phyloP scores from a whole-genome alignment of 2,888 invertebrate species.

The Pseudococcus viburni region DNA sequence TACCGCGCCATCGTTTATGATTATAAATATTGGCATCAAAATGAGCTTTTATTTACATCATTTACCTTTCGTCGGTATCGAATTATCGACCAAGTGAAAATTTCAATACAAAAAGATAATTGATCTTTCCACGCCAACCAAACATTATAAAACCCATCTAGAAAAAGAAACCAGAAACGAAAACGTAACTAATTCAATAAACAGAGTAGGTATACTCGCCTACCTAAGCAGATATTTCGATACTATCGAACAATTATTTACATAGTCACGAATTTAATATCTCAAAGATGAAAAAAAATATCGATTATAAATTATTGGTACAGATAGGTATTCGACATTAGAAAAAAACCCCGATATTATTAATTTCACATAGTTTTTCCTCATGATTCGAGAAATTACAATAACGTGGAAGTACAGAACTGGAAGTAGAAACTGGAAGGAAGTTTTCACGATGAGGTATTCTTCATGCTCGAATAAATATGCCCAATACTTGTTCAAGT shows the following conservation, averaged over 20 bases:
- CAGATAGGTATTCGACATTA: neutral
- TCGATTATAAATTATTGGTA: neutral
- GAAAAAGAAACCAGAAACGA: slow-evolving; percentile 37
- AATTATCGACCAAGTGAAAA: slow-evolving; percentile 34
- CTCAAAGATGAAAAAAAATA: neutral
- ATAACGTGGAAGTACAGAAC: neutral
- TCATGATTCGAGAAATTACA: neutral
- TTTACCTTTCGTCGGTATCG: neutral
- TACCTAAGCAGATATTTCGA: neutral
- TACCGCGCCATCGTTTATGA: neutral
- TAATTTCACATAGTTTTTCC: neutral
- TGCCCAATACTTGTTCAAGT: neutral
- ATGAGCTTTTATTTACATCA: slow-evolving; percentile 20
- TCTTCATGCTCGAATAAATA: slow-evolving; percentile 31
- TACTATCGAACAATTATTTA: neutral
- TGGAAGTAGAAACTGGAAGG: neutral
- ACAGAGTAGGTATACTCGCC: neutral
- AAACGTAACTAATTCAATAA: slow-evolving; percentile 26
- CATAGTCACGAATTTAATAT: neutral
- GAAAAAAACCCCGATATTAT: neutral
- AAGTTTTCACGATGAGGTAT: neutral
- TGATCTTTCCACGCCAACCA: slow-evolving; percentile 9
- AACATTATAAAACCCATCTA: neutral
- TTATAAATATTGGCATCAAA: neutral
- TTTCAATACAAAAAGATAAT: slow-evolving; percentile 9